Evolutionary conservation across 2,797 vertebrate genomes (phyloP).

Genomic region (Lutjanus argentimaculatus): DNA sequence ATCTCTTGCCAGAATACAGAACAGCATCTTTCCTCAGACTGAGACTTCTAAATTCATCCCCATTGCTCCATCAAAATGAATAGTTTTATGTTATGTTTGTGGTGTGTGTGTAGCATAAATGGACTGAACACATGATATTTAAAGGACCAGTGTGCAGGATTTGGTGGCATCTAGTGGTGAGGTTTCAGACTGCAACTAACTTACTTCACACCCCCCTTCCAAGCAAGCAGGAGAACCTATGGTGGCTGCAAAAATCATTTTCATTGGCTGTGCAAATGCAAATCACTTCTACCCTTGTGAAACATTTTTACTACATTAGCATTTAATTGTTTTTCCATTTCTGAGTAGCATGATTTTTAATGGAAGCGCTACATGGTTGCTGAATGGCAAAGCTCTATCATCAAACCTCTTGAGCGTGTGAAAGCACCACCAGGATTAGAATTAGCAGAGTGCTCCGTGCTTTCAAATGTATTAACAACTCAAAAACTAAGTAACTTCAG

Average conservation of each 20-base stretch:
- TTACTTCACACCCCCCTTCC: no score
- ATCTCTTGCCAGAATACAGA: no score
- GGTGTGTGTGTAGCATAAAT: no score
- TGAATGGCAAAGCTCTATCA: neutral
- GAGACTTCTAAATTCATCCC: no score
- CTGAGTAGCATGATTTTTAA: neutral
- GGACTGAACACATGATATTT: neutral
- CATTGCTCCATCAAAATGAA: no score
- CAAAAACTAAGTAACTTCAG: neutral
- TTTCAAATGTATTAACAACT: neutral
- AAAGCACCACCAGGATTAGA: neutral
- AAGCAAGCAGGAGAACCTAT: no score
- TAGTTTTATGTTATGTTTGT: no score
- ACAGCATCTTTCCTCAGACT: no score
- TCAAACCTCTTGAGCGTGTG: no score
- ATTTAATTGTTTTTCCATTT: neutral
- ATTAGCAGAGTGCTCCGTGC: neutral
- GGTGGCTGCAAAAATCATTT: no score
- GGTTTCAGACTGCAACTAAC: no score
- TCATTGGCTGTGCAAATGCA: neutral
- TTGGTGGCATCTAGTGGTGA: no score
- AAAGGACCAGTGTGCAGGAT: neutral
- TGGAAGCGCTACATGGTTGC: neutral
- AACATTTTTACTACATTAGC: neutral
- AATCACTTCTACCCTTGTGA: neutral